Conservation (phyloP, 2,113 vertebrate genomes). For the Aphelocoma coerulescens region DNA sequence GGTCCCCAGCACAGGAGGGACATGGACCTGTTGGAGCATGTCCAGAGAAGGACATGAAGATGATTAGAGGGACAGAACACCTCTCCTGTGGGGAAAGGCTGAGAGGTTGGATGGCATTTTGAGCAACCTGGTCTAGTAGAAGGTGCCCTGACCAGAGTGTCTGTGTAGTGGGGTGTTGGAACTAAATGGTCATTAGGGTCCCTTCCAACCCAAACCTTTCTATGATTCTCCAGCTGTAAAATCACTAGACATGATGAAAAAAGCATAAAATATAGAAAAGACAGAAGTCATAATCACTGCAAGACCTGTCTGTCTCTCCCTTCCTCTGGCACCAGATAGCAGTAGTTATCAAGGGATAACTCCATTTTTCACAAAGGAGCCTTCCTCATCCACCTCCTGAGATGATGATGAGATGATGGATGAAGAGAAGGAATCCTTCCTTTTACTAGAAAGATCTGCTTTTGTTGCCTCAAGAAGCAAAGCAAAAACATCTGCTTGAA, state of each 20-base stretch:
- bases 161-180: not conserved
- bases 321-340: not conserved
- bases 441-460: not conserved
- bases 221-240: not conserved
- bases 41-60: not conserved
- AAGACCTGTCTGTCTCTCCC: not conserved
- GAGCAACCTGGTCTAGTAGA: not conserved
- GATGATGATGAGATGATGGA: no score
- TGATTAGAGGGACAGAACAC: not conserved
- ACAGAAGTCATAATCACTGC: not conserved
- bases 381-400: not conserved
- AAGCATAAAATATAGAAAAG: not conserved
- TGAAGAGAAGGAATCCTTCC: not conserved
- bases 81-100: not conserved
- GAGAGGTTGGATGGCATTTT: not conserved
- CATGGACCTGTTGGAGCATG: not conserved
- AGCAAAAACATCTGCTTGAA: not conserved
- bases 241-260: not conserved
- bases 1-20: not conserved
- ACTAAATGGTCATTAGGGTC: not conserved
- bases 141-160: not conserved
- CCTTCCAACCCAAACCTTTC: not conserved
- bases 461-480: not conserved
- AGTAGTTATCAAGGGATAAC: not conserved
- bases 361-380: fast-evolving